phyloP scores from a whole-genome alignment of 2,797 vertebrate genomes.

The Denticeps clupeoides region DNA sequence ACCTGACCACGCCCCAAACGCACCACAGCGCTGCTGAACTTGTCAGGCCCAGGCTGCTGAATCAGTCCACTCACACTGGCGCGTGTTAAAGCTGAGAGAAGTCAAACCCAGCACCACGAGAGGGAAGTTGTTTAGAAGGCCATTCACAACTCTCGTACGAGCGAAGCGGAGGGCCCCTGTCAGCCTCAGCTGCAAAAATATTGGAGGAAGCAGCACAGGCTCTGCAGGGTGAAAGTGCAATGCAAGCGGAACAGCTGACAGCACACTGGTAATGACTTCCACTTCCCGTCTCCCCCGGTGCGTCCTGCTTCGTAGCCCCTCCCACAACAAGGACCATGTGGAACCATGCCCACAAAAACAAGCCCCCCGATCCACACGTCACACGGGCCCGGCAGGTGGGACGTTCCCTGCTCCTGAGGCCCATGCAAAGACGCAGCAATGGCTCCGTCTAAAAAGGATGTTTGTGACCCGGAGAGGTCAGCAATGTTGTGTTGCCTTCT shows the following conservation, averaged over 20 bases:
- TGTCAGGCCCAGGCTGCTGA: too few species aligned
- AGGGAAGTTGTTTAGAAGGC: too few species aligned
- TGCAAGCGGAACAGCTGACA: conserved; percentile 46
- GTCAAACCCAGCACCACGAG: too few species aligned
- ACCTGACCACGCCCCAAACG: conserved; percentile 22
- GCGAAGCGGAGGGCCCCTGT: too few species aligned
- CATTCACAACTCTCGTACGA: too few species aligned
- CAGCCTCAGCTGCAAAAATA: too few species aligned
- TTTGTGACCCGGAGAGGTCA: conserved; percentile 36
- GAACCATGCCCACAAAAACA: conserved; percentile 29
- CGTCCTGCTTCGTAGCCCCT: conserved; percentile 23
- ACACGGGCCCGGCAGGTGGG: conserved; percentile 17
- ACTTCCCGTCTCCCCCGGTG: conserved; percentile 52
- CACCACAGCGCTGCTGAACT: too few species aligned
- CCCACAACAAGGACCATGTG: conserved; percentile 14
- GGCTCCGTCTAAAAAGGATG: conserved; percentile 39
- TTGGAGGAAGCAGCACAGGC: conserved; percentile 36
- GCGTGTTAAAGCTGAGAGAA: neutral
- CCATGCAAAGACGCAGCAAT: conserved; percentile 15
- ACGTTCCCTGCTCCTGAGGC: conserved; percentile 5
- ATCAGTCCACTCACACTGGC: too few species aligned
- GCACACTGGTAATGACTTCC: conserved; percentile 57
- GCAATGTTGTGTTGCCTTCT: conserved; percentile 17
- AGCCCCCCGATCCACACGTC: neutral
- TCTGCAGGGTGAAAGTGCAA: conserved; percentile 38